A percentile compares a stretch with the other conserved stretches of the same genome.
phyloP scores from a whole-genome alignment of 2,888 invertebrate species.

The Linnaemya vulpina region DNA sequence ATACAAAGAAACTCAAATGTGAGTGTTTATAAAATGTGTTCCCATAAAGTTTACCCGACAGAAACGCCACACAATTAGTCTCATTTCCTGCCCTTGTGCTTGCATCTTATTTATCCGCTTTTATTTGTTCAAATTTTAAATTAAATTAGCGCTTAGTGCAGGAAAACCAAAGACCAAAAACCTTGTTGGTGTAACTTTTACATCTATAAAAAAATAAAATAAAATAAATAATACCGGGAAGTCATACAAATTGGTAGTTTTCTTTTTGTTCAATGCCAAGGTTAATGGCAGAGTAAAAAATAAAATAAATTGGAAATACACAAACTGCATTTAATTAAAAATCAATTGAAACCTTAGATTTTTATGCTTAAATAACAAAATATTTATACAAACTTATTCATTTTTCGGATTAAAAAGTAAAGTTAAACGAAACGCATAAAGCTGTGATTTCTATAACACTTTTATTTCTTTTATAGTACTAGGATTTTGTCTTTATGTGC shows the following conservation, averaged over 20 bases:
- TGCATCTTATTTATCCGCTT: not conserved
- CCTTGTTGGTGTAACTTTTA: constrained; percentile 26
- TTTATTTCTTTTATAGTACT: too few relatives aligned
- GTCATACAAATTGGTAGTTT: constrained; percentile 53
- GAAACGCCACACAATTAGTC: not conserved
- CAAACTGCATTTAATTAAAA: constrained; percentile 38
- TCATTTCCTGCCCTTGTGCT: not conserved
- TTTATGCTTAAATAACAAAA: not conserved
- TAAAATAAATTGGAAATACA: not conserved
- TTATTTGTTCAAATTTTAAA: constrained; percentile 29
- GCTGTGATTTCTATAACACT: too few relatives aligned
- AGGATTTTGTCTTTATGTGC: too few relatives aligned
- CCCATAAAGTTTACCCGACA: not conserved
- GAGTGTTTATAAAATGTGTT: too few relatives aligned
- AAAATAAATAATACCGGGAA: constrained; percentile 21
- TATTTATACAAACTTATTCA: not conserved
- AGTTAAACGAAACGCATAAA: too few relatives aligned
- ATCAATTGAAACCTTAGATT: constrained; percentile 63
- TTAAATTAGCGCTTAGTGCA: constrained; percentile 42
- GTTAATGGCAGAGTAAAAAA: not conserved
- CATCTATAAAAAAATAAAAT: constrained; percentile 1
- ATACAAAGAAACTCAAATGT: too few relatives aligned
- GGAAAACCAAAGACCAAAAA: constrained; percentile 29
- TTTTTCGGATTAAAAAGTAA: too few relatives aligned
- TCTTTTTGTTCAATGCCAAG: constrained; percentile 58